A percentile compares a stretch with the other conserved stretches of the same genome.
Evolutionary conservation across 2,888 invertebrate species (phyloP).

Genomic region (Diplolepis rosae): DNA sequence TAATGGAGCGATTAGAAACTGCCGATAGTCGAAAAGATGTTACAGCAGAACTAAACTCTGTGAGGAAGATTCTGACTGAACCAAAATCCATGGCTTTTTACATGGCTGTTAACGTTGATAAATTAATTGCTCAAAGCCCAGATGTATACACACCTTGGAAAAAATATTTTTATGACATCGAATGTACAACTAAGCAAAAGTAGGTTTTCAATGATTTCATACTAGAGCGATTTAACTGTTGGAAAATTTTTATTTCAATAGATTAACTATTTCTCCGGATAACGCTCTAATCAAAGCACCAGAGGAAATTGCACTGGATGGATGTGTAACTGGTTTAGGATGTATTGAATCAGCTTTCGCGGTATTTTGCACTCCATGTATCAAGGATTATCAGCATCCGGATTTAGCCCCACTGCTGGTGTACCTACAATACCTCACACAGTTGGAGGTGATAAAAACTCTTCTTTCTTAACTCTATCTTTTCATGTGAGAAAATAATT

Average conservation of each 20-base stretch:
- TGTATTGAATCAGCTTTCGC: constrained; percentile 87
- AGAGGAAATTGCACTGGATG: constrained; percentile 72
- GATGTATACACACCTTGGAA: constrained; percentile 77
- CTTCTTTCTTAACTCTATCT: not conserved
- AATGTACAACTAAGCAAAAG: constrained; percentile 64
- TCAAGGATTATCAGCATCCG: constrained; percentile 78
- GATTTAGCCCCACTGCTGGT: constrained; percentile 85
- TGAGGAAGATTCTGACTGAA: constrained; percentile 78
- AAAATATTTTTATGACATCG: constrained; percentile 68
- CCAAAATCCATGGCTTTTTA: constrained; percentile 82
- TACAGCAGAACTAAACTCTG: constrained; percentile 74
- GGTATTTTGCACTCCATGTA: constrained; percentile 80
- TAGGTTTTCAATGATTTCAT: constrained; percentile 43
- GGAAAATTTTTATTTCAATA: constrained; percentile 53
- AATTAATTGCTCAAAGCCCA: constrained; percentile 74
- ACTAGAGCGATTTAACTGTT: constrained; percentile 5
- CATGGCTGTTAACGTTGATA: constrained; percentile 82
- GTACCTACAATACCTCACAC: constrained; percentile 89
- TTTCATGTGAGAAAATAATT: not conserved
- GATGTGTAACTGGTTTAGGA: constrained; percentile 86
- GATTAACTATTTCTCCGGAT: constrained; percentile 74
- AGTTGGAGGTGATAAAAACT: constrained; percentile 81
- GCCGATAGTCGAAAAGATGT: constrained; percentile 74
- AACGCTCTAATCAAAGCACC: constrained; percentile 72
- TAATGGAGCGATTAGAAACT: constrained; percentile 79